Evolutionary conservation across 2,888 invertebrate genomes (phyloP).

Genomic region (Bruchidius siliquastri): DNA sequence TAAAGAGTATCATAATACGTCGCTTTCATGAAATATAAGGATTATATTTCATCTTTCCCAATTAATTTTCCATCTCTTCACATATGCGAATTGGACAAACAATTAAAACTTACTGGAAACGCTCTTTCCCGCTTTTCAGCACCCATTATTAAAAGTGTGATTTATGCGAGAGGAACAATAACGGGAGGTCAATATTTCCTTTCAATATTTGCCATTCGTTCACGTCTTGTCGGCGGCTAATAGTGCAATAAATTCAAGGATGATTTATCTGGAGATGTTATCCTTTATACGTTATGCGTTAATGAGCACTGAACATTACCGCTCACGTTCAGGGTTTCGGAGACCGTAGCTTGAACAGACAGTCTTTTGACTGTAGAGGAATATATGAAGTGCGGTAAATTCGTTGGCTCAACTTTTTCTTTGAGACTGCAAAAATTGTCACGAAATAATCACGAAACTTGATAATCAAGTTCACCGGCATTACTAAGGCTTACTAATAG

Average conservation of each 20-base stretch:
- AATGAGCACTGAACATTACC: slow-evolving; percentile 12
- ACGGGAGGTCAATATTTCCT: slow-evolving; percentile 39
- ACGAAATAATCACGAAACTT: too few relatives aligned
- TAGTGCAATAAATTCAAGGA: slow-evolving; percentile 44
- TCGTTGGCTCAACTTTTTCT: too few relatives aligned
- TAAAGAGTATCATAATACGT: too few relatives aligned
- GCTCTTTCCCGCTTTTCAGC: background rate
- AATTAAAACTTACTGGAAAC: background rate
- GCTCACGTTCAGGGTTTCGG: background rate
- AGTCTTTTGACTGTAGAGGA: background rate
- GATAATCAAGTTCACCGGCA: too few relatives aligned
- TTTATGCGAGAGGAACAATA: slow-evolving; percentile 21
- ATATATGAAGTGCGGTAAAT: background rate
- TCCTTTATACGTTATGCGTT: slow-evolving; percentile 28
- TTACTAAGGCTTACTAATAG: too few relatives aligned
- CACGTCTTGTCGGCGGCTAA: slow-evolving; percentile 41
- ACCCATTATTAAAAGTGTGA: slow-evolving; percentile 6
- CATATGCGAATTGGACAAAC: background rate
- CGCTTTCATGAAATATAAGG: too few relatives aligned
- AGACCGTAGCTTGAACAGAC: background rate
- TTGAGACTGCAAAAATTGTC: too few relatives aligned
- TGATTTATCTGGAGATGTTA: slow-evolving; percentile 43
- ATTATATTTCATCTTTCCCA: background rate
- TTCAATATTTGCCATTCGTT: slow-evolving; percentile 45
- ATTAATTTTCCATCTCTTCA: background rate